Base-by-base conservation (phyloP, 2,888 invertebrate species). In the Nysson spinosus region DNA sequence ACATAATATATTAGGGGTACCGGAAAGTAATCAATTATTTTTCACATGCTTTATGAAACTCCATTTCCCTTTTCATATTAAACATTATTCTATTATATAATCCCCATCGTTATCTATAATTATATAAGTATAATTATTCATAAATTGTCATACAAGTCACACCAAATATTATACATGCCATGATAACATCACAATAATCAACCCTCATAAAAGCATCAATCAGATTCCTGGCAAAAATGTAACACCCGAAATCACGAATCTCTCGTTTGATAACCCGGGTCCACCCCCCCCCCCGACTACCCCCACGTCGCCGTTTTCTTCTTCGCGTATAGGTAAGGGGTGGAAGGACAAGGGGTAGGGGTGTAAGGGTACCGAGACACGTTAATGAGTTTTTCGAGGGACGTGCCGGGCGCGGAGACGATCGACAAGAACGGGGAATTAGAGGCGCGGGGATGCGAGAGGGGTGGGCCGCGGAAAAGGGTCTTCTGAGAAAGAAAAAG, bases 361-460 rank as follows among this genome's bases (percentile, higher is more conserved):
- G 17, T 28, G 42, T 49, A 55, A 54, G 55, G 57, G 62, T 71
- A 72, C 44, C 68, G 76, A 77, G 81, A 81, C 82, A 80, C 84
- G 83, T 85, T 86, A 86, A 86, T 85, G 86, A 86, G 84, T 86
- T 86, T 86, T 86, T 85, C 83, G 79, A 79, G 75, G 79, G 78
- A 83, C 82, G 81, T 83, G 82, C 80, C 78, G 75, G 79, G 80
- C 71, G 78, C 72, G 78, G 77, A 76, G 75, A 77, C 80, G 80
- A 84, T 82, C 82, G 81, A 81, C 82, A 75, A 78, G 78, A 81
- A 80, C 67, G 72, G 56, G 72, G 80, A 82, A 81, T 83, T 83
- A 83, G 81, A 83, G 75, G 68, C 51, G 44, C 44, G 57, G 62
- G 55, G 55, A 51, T 54, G 52, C 52, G 57, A 54, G 55, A 20